Conservation (phyloP, 2,888 invertebrate species). For the Byasa hedistus region DNA sequence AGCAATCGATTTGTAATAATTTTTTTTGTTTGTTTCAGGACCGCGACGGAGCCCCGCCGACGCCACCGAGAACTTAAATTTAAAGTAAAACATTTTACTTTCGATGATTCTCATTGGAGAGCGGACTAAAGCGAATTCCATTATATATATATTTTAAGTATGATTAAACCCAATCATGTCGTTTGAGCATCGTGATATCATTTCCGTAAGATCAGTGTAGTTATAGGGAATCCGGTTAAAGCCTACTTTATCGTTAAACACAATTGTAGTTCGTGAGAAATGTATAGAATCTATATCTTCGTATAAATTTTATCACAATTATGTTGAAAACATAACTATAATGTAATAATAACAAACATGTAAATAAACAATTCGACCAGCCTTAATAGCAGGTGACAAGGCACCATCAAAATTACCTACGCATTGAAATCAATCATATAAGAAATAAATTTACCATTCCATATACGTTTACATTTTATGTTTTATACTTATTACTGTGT, state of each 20-base stretch:
- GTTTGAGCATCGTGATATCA: constrained; percentile 33
- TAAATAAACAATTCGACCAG: constrained; percentile 2
- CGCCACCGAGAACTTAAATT: constrained; percentile 69
- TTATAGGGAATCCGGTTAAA: constrained; percentile 27
- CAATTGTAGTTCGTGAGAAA: constrained; percentile 20
- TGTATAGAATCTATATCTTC: constrained; percentile 24
- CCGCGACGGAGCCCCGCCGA: constrained; percentile 68
- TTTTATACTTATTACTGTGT: constrained; percentile 12
- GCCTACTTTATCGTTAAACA: constrained; percentile 11
- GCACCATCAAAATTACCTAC: constrained; percentile 8
- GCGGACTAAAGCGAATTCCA: constrained; percentile 35
- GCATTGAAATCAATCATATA: constrained; percentile 11
- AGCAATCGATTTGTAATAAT: not conserved
- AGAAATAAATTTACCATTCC: constrained; percentile 25
- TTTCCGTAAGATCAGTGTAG: constrained; percentile 36
- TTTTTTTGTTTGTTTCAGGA: constrained; percentile 48
- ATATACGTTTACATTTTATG: constrained; percentile 24
- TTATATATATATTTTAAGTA: constrained; percentile 37
- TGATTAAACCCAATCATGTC: constrained; percentile 31
- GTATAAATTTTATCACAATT: constrained; percentile 18
- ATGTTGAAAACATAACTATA: constrained; percentile 6
- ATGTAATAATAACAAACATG: not conserved
- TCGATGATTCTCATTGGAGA: constrained; percentile 32
- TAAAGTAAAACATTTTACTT: constrained; percentile 18
- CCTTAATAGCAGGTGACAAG: not conserved